Conservation (phyloP, 1,140 invertebrate species). For the Rhopalosiphum maidis region DNA sequence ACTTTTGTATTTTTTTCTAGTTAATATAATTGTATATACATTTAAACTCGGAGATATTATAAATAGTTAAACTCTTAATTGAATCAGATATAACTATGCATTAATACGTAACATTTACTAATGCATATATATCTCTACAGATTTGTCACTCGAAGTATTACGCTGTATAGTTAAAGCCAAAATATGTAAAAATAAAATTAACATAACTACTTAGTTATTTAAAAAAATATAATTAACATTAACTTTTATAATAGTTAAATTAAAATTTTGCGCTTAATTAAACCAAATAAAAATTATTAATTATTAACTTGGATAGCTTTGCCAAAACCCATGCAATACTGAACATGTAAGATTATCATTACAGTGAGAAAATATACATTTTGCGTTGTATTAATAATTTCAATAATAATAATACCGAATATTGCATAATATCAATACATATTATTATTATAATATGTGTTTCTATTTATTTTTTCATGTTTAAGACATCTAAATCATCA, state of each 20-base stretch:
- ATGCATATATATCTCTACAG: background rate
- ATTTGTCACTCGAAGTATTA: background rate
- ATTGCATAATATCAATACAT: background rate
- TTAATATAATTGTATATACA: background rate
- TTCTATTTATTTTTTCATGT: background rate
- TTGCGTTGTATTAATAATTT: background rate
- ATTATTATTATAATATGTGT: background rate
- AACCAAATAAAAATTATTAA: background rate
- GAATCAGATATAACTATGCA: background rate
- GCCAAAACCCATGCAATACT: background rate
- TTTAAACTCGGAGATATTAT: background rate
- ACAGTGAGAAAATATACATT: background rate
- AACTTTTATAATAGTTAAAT: background rate
- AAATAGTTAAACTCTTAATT: background rate
- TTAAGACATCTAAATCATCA: background rate
- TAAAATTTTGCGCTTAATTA: background rate
- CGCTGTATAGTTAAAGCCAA: background rate
- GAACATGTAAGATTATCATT: background rate
- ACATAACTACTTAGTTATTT: background rate
- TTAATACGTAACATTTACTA: background rate
- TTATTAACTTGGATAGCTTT: background rate
- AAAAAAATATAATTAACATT: background rate
- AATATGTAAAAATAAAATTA: background rate
- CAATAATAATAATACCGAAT: background rate
- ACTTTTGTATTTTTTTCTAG: background rate